Conservation (phyloP, 2,888 invertebrate genomes). For the Epiblema foenella region DNA sequence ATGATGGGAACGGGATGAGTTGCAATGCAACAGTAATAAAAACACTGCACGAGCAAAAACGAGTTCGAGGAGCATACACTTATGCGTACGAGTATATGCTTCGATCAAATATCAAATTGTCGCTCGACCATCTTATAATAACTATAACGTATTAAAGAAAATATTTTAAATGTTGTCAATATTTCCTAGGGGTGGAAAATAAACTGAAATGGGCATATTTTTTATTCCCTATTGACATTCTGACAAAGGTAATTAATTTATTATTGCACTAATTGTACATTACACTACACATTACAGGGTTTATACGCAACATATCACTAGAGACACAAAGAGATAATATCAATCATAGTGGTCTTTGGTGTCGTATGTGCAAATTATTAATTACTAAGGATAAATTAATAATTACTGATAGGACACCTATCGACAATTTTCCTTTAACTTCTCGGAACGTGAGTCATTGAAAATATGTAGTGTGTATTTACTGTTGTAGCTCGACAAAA, state of each 20-base stretch:
- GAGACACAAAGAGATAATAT: too few relatives aligned
- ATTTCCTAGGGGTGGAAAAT: neutral
- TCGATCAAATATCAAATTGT: neutral
- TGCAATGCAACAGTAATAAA: neutral
- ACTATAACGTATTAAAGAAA: too few relatives aligned
- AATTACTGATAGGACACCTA: neutral
- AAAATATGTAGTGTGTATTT: neutral
- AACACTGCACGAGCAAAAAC: constrained; percentile 2
- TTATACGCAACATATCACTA: too few relatives aligned
- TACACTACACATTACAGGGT: too few relatives aligned
- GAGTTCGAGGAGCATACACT: constrained; percentile 7
- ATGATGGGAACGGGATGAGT: constrained; percentile 26
- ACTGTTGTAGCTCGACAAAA: neutral
- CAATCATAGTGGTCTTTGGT: neutral
- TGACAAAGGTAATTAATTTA: too few relatives aligned
- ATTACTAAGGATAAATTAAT: neutral
- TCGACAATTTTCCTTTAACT: constrained; percentile 1
- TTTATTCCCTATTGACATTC: too few relatives aligned
- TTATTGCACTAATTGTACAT: too few relatives aligned
- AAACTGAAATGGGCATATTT: too few relatives aligned
- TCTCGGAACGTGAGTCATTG: neutral
- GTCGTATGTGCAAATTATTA: neutral
- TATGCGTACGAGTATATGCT: neutral
- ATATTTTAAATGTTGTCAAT: too few relatives aligned
- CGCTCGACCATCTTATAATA: neutral